phyloP scores from a whole-genome alignment of 2,113 vertebrate species.

The Pachyramphus minor region DNA sequence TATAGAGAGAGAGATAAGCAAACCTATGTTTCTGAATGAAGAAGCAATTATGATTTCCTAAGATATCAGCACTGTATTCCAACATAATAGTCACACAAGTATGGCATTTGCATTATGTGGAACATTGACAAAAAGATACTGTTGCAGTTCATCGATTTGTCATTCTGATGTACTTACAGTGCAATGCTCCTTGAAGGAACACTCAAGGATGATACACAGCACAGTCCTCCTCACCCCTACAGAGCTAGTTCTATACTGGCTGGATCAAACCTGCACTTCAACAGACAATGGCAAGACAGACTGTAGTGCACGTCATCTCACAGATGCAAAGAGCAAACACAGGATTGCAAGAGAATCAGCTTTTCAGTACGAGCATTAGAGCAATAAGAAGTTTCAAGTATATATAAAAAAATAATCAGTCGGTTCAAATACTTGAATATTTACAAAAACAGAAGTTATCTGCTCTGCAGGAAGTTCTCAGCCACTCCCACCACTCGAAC shows the following conservation, averaged over 20 bases:
- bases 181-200: slow-evolving; percentile 92
- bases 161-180: slow-evolving; percentile 97
- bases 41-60: slow-evolving; percentile 74
- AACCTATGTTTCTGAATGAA: slow-evolving; percentile 75
- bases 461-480: slow-evolving; percentile 74
- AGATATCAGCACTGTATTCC: slow-evolving; percentile 81
- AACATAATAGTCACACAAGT: slow-evolving; percentile 81
- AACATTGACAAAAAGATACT: slow-evolving; percentile 84
- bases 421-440: slow-evolving; percentile 75
- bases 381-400: slow-evolving; percentile 78
- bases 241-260: slow-evolving; percentile 90
- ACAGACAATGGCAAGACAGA: slow-evolving; percentile 92
- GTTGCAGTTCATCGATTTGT: slow-evolving; percentile 85
- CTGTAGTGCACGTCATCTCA: slow-evolving; percentile 84
- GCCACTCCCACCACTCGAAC: slow-evolving; percentile 64
- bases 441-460: slow-evolving; percentile 76
- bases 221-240: slow-evolving; percentile 90
- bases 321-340: slow-evolving; percentile 83
- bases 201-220: slow-evolving; percentile 92
- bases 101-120: slow-evolving; percentile 82
- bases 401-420: slow-evolving; percentile 69
- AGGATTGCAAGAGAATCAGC: slow-evolving; percentile 79
- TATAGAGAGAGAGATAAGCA: slow-evolving; percentile 56
- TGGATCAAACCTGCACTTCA: slow-evolving; percentile 90
- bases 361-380: slow-evolving; percentile 77